phyloP scores from a whole-genome alignment of 2,113 vertebrate species.

The Tupaia chinensis region DNA sequence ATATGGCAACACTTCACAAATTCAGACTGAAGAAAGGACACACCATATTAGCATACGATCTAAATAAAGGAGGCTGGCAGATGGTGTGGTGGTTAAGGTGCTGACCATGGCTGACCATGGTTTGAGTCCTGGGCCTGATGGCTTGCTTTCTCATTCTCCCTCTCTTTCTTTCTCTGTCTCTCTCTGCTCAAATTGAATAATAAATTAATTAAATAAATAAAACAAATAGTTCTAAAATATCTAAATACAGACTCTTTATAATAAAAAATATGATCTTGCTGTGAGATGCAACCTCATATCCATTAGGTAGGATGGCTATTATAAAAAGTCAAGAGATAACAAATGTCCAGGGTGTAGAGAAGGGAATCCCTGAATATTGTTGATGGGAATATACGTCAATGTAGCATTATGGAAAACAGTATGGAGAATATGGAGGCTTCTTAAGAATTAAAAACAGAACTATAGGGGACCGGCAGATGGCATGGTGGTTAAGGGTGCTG shows the following conservation, averaged over 20 bases:
- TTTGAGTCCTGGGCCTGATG: too few relatives aligned
- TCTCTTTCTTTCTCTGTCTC: too few relatives aligned
- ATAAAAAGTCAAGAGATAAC: background rate
- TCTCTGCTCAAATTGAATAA: too few relatives aligned
- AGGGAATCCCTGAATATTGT: background rate
- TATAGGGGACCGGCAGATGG: too few relatives aligned
- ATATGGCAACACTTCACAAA: background rate
- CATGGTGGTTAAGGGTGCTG: too few relatives aligned
- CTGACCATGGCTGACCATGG: too few relatives aligned
- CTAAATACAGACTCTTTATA: background rate
- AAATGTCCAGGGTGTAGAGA: background rate
- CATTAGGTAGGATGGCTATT: background rate
- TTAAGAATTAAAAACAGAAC: background rate
- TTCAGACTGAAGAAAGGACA: slow-evolving; percentile 1
- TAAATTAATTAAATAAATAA: too few relatives aligned
- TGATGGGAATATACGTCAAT: too few relatives aligned
- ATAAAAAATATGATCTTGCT: background rate
- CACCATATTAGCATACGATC: background rate
- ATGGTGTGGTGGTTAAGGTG: too few relatives aligned
- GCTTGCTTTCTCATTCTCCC: too few relatives aligned
- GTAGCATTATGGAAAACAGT: background rate
- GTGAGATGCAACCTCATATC: background rate
- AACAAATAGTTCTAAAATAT: too few relatives aligned
- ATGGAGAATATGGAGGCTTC: background rate
- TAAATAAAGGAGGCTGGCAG: background rate